Percentiles rank a stretch among this genome's conserved stretches.
Evolutionary conservation across 2,113 vertebrate genomes (phyloP).

Genomic region (Colossoma macropomum): DNA sequence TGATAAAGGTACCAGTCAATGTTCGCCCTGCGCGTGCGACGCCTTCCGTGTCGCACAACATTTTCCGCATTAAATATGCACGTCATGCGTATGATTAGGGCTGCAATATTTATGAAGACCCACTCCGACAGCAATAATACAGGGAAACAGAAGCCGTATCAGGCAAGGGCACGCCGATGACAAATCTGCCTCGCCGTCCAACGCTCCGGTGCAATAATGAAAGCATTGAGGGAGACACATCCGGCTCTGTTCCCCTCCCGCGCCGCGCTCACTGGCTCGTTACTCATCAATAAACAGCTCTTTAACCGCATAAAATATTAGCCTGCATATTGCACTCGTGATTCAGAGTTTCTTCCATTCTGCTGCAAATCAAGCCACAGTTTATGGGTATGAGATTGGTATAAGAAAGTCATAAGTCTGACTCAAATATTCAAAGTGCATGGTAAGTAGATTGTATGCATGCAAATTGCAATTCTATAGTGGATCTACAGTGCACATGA

Average conservation of each 20-base stretch:
- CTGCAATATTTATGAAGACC: conserved; percentile 30
- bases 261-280: neutral
- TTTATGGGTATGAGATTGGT: neutral
- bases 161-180: conserved; percentile 12
- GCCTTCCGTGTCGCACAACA: conserved; percentile 1
- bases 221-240: conserved; percentile 8
- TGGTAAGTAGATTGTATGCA: neutral
- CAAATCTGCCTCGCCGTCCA: conserved; percentile 29
- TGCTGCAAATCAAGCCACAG: conserved; percentile 3
- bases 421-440: neutral
- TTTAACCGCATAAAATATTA: conserved; percentile 42
- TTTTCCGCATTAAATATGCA: conserved; percentile 41
- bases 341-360: conserved; percentile 29
- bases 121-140: neutral
- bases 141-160: neutral
- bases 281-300: conserved; percentile 36
- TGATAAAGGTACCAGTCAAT: conserved; percentile 31
- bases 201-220: conserved; percentile 17
- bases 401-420: neutral
- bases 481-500: neutral
- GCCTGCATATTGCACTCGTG: conserved; percentile 1
- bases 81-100: conserved; percentile 30
- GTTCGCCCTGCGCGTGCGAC: neutral
- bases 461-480: neutral
- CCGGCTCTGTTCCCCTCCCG: neutral